Percentiles rank a stretch among this genome's conserved stretches.
Conservation (phyloP, 2,113 vertebrate species). For the Stomatorhinus ivindoensis region DNA sequence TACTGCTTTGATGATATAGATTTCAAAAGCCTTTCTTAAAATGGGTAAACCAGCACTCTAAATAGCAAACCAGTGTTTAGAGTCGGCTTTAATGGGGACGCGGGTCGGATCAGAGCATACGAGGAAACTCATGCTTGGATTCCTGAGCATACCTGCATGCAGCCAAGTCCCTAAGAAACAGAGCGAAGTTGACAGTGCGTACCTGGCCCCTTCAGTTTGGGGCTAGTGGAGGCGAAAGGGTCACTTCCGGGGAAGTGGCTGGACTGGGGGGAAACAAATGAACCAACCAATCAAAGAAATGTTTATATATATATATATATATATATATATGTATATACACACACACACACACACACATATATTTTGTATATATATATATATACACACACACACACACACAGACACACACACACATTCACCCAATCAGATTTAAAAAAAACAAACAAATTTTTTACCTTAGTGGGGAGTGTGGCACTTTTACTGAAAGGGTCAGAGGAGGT, state of each 20-base stretch:
- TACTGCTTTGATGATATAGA: neutral
- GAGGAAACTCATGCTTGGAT: neutral
- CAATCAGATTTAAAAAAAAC: neutral
- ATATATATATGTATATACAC: too few relatives aligned
- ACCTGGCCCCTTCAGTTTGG: constrained; percentile 85
- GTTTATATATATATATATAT: neutral
- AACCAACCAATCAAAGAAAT: neutral
- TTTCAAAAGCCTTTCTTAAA: neutral
- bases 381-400: too few relatives aligned
- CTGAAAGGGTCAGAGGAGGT: constrained; percentile 78
- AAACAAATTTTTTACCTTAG: constrained; percentile 55
- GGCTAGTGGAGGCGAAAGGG: constrained; percentile 74
- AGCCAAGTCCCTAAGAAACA: neutral
- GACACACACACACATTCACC: too few relatives aligned
- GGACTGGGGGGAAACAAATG: constrained; percentile 47
- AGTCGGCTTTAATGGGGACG: neutral
- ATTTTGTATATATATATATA: too few relatives aligned
- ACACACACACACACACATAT: too few relatives aligned
- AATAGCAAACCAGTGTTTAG: neutral
- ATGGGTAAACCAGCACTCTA: neutral
- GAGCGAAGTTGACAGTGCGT: constrained; percentile 11
- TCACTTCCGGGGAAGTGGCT: constrained; percentile 77
- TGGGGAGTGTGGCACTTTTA: constrained; percentile 72
- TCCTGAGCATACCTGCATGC: neutral
- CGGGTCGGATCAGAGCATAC: neutral